Percentiles rank a stretch among this genome's conserved stretches.
phyloP scores from a whole-genome alignment of 2,888 invertebrate genomes.

The Cryptosula pallasiana region DNA sequence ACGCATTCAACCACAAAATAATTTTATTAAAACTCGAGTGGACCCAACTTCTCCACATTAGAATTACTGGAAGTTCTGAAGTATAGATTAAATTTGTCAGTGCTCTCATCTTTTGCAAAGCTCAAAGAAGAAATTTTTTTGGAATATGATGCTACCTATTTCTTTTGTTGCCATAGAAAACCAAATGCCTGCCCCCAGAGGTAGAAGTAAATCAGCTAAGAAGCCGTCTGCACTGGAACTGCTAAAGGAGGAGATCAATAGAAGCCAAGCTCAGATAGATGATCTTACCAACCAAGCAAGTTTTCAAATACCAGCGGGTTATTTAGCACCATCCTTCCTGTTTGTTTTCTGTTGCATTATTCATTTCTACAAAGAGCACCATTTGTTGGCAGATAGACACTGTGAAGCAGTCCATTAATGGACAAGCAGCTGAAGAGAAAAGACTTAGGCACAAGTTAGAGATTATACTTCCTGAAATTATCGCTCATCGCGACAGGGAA shows the following conservation, averaged over 20 bases:
- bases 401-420: not conserved
- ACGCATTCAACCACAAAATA: too few species aligned
- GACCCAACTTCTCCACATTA: too few species aligned
- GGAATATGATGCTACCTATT: too few species aligned
- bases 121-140: too few species aligned
- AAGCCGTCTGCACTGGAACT: slow-evolving; percentile 3
- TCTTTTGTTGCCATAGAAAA: not conserved
- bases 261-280: not conserved
- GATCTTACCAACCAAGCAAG: not conserved
- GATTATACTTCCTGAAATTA: slow-evolving; percentile 7
- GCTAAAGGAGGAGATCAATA: not conserved
- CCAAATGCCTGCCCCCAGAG: slow-evolving; percentile 7
- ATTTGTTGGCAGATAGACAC: not conserved
- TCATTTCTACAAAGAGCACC: too few species aligned
- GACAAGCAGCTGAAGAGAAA: not conserved
- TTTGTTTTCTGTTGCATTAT: too few species aligned
- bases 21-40: too few species aligned
- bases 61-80: too few species aligned
- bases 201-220: slow-evolving; percentile 20
- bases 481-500: slow-evolving; percentile 6
- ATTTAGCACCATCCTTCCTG: too few species aligned
- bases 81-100: too few species aligned
- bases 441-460: not conserved
- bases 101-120: too few species aligned
- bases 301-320: too few species aligned